Conservation (phyloP, 92 coral and sea anemone species). For the Galaxea fascicularis region DNA sequence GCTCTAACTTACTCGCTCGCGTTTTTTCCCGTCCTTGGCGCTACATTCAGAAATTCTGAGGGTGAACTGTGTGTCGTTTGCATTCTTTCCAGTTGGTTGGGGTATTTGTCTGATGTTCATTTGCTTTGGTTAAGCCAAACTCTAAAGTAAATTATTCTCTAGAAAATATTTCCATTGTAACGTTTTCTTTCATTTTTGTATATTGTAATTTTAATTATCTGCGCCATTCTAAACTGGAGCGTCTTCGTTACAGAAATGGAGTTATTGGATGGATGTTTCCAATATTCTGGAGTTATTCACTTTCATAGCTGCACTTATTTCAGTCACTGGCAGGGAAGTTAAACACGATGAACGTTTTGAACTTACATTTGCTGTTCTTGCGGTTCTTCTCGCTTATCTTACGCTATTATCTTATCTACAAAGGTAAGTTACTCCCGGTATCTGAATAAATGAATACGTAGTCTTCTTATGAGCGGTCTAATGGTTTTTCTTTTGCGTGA, state of each 20-base stretch:
- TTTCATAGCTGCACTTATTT: slow-evolving; percentile 49
- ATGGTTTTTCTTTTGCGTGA: no score
- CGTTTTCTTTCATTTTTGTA: not conserved
- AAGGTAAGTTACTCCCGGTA: slow-evolving; percentile 52
- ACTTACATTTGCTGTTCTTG: slow-evolving; percentile 47
- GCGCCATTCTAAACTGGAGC: not conserved
- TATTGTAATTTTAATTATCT: not conserved
- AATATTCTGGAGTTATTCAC: slow-evolving; percentile 58
- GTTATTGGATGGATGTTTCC: slow-evolving; percentile 58
- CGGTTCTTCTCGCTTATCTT: slow-evolving; percentile 60
- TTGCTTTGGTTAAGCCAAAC: no score
- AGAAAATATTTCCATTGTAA: no score
- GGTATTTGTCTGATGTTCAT: no score
- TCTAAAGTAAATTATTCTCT: no score
- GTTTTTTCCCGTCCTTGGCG: no score
- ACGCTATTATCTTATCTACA: slow-evolving; percentile 63
- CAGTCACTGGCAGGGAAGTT: slow-evolving; percentile 22
- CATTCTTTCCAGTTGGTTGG: no score
- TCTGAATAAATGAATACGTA: no score
- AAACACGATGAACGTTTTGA: not conserved
- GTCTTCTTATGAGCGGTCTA: no score
- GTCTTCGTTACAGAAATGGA: slow-evolving; percentile 52
- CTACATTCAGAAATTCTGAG: no score
- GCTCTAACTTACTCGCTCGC: no score
- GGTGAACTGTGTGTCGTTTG: no score